phyloP scores from a whole-genome alignment of 1,140 invertebrate species.

The Adoxophyes honmai region DNA sequence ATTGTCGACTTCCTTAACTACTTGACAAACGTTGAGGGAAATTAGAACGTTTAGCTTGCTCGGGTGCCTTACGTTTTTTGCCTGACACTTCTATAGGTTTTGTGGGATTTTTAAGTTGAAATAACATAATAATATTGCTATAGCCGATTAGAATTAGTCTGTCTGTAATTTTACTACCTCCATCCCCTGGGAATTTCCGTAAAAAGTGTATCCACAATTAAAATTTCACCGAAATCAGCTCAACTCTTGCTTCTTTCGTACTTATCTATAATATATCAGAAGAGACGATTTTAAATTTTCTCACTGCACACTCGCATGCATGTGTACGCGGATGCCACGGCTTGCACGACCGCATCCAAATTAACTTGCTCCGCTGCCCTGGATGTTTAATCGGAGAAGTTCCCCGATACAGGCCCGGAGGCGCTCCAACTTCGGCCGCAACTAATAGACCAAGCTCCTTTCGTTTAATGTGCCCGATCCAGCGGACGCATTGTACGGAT shows the following conservation, averaged over 20 bases:
- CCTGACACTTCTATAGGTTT: not conserved
- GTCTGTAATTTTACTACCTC: too few relatives aligned
- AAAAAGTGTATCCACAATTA: too few relatives aligned
- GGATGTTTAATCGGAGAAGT: conserved; percentile 60
- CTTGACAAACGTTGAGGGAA: not conserved
- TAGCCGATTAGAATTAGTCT: too few relatives aligned
- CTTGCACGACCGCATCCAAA: too few relatives aligned
- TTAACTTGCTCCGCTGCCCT: conserved; percentile 19
- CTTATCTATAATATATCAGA: not conserved
- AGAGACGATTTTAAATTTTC: not conserved
- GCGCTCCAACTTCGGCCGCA: conserved; percentile 9
- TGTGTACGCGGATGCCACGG: not conserved
- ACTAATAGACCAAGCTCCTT: conserved; percentile 40
- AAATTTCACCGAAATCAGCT: too few relatives aligned
- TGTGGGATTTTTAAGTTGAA: not conserved
- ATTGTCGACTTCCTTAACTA: conserved; percentile 13
- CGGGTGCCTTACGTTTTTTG: not conserved
- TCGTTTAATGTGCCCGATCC: conserved; percentile 28
- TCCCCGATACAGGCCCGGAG: conserved; percentile 42
- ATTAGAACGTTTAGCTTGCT: not conserved
- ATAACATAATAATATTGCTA: too few relatives aligned
- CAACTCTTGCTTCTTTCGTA: too few relatives aligned
- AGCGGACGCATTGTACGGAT: too few relatives aligned
- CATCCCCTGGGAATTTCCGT: too few relatives aligned
- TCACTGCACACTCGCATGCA: not conserved